These are phyloP conservation scores for Platysternon megacephalum DNA, from an alignment of 2,113 vertebrate species.

Conservation along the genomic window DNA sequence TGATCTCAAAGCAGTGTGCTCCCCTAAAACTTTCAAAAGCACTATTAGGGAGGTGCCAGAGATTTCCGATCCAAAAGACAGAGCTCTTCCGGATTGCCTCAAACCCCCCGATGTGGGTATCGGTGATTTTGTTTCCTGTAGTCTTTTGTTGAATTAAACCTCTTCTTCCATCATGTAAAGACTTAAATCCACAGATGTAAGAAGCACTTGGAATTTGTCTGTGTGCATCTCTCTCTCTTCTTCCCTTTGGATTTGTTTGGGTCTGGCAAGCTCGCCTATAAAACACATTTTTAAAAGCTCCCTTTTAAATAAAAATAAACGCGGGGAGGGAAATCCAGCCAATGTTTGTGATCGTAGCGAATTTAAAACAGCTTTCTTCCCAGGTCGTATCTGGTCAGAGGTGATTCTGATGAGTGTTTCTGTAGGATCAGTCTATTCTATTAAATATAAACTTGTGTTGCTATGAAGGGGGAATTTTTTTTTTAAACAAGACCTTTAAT, in stretches of 20 bases:
- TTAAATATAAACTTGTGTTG: background rate
- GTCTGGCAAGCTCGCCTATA: background rate
- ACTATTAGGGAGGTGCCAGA: background rate
- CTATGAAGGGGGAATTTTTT: constrained; percentile 23
- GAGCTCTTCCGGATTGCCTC: background rate
- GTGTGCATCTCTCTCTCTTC: background rate
- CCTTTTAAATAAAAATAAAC: background rate
- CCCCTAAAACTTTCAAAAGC: constrained; percentile 48
- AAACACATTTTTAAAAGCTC: background rate
- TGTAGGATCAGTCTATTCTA: constrained; percentile 12
- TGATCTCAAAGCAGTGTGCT: constrained; percentile 41
- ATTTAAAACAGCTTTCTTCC: background rate
- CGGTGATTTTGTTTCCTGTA: background rate
- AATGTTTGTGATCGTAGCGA: fast-evolving
- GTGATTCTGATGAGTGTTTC: fast-evolving
- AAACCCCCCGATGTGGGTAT: background rate
- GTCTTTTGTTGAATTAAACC: background rate
- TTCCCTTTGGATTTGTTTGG: fast-evolving
- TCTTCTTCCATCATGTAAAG: background rate
- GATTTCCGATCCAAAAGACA: constrained; percentile 52
- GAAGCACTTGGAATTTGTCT: background rate
- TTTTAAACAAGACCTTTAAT: constrained; percentile 63
- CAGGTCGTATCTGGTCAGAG: background rate
- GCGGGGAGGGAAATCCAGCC: background rate
- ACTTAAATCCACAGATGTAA: background rate